Evolutionary conservation across 2,797 vertebrate genomes (phyloP).

Genomic region (Fratercula arctica): DNA sequence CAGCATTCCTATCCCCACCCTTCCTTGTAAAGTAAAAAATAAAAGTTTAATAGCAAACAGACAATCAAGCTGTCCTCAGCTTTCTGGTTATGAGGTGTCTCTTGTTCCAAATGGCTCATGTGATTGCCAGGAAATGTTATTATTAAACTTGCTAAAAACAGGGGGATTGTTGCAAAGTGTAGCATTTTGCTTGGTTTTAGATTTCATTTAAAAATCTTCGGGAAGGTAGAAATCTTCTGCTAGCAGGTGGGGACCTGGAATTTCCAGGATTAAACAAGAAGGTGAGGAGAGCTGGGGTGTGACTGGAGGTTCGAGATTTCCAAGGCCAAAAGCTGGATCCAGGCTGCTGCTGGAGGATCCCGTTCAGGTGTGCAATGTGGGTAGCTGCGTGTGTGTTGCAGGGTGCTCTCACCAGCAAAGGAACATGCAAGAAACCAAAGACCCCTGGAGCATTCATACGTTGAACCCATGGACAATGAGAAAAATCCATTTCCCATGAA

Average conservation of each 20-base stretch:
- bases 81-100: background rate
- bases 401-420: background rate
- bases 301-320: background rate
- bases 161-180: background rate
- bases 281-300: background rate
- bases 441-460: accelerated
- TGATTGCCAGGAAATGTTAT: background rate
- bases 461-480: background rate
- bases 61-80: background rate
- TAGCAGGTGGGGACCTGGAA: background rate
- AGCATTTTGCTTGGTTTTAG: background rate
- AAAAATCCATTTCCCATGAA: background rate
- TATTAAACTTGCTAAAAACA: background rate
- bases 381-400: accelerated
- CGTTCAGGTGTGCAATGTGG: background rate
- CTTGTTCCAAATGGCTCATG: background rate
- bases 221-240: background rate
- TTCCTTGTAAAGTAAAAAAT: background rate
- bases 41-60: background rate
- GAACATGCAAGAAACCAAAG: background rate
- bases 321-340: background rate
- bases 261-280: background rate
- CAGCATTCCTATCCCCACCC: slow-evolving; percentile 45
- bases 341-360: background rate
- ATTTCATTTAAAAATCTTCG: background rate